Percentiles rank a stretch among this genome's conserved stretches.
phyloP scores from a whole-genome alignment of 64 coral and sea anemone genomes.

The Porites lutea region DNA sequence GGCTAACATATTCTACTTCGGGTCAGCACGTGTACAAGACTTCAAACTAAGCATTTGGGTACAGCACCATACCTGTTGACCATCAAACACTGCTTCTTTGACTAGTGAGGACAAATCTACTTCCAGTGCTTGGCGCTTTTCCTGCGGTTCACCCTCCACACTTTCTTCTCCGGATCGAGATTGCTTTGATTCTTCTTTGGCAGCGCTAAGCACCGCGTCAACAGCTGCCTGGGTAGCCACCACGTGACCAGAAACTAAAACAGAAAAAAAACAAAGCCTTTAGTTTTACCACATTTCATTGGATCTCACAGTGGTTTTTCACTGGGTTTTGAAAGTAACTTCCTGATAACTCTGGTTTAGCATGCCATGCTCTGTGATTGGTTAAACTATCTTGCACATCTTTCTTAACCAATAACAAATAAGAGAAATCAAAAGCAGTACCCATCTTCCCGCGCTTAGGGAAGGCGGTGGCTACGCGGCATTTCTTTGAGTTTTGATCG shows the following conservation, averaged over 20 bases:
- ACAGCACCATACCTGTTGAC: constrained; percentile 59
- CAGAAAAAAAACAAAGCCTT: neutral
- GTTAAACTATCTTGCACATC: no score
- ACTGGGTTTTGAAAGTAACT: no score
- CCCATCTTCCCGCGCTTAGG: no score
- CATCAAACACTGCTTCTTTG: constrained; percentile 84
- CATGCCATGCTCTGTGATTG: no score
- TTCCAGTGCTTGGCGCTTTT: constrained; percentile 62
- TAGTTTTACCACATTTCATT: no score
- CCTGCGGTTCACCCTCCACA: constrained; percentile 44
- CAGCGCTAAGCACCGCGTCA: constrained; percentile 81
- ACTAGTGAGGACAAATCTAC: constrained; percentile 83
- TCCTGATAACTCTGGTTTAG: no score
- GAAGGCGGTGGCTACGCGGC: no score
- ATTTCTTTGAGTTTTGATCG: no score
- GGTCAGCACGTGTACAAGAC: neutral
- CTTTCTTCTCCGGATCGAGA: neutral
- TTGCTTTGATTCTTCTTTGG: constrained; percentile 50
- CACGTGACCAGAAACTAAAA: constrained; percentile 20
- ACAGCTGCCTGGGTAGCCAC: constrained; percentile 45
- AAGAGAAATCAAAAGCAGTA: no score
- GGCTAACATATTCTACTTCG: no score
- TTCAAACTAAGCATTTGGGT: neutral
- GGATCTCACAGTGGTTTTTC: neutral
- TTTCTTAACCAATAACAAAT: no score